Conservation (phyloP, 2,797 vertebrate genomes). For the Artibeus jamaicensis region DNA sequence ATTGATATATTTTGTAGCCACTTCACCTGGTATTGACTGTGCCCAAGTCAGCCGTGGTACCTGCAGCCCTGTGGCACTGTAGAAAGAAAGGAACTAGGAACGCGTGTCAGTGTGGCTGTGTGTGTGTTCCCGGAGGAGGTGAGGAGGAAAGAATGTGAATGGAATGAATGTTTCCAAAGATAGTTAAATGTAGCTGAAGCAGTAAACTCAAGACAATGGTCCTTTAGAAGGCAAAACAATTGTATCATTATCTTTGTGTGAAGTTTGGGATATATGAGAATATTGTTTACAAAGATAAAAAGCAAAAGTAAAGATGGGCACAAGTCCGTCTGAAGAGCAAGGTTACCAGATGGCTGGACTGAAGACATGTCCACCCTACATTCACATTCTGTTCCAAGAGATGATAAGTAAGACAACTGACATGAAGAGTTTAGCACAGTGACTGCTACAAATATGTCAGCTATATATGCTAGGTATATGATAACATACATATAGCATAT, state of each 20-base stretch:
- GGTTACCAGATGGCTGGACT: neutral
- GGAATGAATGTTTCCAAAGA: neutral
- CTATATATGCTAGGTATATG: too few species aligned
- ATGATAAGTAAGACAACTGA: neutral
- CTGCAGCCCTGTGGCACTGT: accelerated
- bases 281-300: neutral
- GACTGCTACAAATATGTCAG: neutral
- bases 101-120: accelerated
- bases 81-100: neutral
- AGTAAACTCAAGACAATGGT: neutral
- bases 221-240: neutral
- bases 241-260: neutral
- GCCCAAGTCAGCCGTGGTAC: neutral
- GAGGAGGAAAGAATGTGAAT: neutral
- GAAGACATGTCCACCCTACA: neutral
- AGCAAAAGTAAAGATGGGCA: neutral
- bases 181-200: neutral
- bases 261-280: neutral
- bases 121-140: too few species aligned
- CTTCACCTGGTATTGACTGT: neutral
- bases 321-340: neutral
- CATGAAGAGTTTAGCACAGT: neutral
- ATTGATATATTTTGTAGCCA: neutral
- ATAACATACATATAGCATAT: too few species aligned
- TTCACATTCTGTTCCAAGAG: neutral